Base-by-base conservation (phyloP, 2,888 invertebrate species). In the Cerastis leucographa region DNA sequence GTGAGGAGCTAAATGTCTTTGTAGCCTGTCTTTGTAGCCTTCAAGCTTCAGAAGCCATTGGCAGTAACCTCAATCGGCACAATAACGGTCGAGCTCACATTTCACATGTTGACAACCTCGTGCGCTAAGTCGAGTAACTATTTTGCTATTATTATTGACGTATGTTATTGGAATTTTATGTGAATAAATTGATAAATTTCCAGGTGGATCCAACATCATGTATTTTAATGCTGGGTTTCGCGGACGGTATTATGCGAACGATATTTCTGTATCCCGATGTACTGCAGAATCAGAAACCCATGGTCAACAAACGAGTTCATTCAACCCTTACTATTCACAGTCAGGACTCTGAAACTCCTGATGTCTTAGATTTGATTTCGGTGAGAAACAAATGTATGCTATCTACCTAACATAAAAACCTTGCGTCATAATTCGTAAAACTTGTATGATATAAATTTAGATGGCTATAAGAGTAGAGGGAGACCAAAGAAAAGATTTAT, bases 161-260 rank as follows among this genome's bases (percentile, higher is more conserved):
- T 54, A 22, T 11, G 54, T n/a, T 54, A n/a, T 49, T 51, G 5
- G 0, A 51, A 44, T 65, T 49, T 46, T n/a, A 11, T 54, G 8
- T 40, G 40, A 40, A 6, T 40, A 40, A 8, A 6, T 1, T 40
- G 69, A 19, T 17, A 42, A 51, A 68, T 44, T 25, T 79, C 0
- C 84, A 97, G 97, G 94, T 98, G 14, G 98, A 98, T 84, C 89
- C 90, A 40, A 97, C 97, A 0, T 98, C 98, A 22, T 97, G 97
- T 44, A 97, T 98, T 56, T 88, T 98, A 49, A 92, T 98, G 14
- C 96, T 98, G 5, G 98, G 97, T 4, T 98, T 98, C 85, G 96
- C 94, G 35, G 98, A 98, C 90, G 98, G 98, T 17, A 97, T 98
- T 54, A 93, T 98, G 88, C 97, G 98, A 61, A 96, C 93, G 0